Evolutionary conservation across 2,888 invertebrate species (phyloP), one percentile per base, ranked within the genome.

Genomic region (Dascillus cervinus): DNA sequence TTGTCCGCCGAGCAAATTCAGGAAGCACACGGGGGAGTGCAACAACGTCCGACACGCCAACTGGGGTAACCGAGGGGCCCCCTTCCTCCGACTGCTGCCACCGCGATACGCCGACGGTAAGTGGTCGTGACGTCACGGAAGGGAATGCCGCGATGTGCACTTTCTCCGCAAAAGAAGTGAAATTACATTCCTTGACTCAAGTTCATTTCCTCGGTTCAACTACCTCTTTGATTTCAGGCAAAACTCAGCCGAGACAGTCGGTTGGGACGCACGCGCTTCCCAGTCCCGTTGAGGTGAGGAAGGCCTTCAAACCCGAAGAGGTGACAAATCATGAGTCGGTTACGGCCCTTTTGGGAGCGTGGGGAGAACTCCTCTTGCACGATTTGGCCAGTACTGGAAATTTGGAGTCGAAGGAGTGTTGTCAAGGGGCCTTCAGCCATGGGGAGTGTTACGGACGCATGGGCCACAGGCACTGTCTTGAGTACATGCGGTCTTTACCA

Each of bases 11-110:
- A 83, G 80, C 67, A 87, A 85, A 62, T 90, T 81, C 65, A 72
- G 91, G 29, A 78, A 81, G 36, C 75, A 82, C 1, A 82, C 82
- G 24, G 90, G 88, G 0, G 80, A 82, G 53, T 92, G 92, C 66
- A 92, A 92, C 65, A 92, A 92, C 57, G 81, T 91, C 2, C 71
- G 86, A 21, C 84, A 87, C 59, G 75, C 87, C 2, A 77, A 78
- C 13, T 88, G 89, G 86, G 91, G 90, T 1, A 73, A 81, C 30
- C 71, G 87, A 17, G 83, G 85, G 4, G 83, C 84, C 29, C 75
- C 83, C 3, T 85, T 87, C 60, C 64, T 85, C 19, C 72, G 88
- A 42, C 65, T 85, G 10, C 56, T 88, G 41, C 73, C 78, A 2
- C 73, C 86, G 0, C 75, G 75, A 37, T 89, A 90, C 58, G 73